Evolutionary conservation across 2,888 invertebrate species (phyloP).

Genomic region (Neoitamus cyanurus): DNA sequence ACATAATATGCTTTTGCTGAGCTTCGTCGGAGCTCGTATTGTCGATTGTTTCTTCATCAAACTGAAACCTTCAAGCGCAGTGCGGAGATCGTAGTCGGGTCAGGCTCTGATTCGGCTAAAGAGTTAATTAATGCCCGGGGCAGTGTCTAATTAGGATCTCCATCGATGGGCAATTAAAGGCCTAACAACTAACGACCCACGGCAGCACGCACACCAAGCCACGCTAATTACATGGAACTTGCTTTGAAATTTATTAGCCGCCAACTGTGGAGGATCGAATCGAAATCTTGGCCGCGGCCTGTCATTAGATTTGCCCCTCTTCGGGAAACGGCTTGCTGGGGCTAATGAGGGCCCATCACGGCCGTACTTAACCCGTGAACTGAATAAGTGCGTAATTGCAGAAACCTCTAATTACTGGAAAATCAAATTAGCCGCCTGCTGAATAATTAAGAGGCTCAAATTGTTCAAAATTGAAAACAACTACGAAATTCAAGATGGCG

Average conservation of each 20-base stretch:
- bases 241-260: not conserved
- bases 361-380: conserved; percentile 29
- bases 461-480: conserved; percentile 27
- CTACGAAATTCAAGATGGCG: conserved; percentile 30
- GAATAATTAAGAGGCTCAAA: conserved; percentile 31
- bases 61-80: not conserved
- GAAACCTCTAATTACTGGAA: conserved; percentile 31
- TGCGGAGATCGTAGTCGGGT: not conserved
- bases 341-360: conserved; percentile 27
- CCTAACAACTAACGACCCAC: not conserved
- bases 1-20: conserved; percentile 20
- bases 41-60: not conserved
- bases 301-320: not conserved
- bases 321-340: not conserved
- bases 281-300: not conserved
- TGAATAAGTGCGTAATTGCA: conserved; percentile 34
- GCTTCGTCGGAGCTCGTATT: not conserved
- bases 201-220: not conserved
- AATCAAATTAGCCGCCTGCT: conserved; percentile 36
- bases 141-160: conserved; percentile 13
- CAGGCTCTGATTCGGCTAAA: not conserved
- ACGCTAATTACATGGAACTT: not conserved
- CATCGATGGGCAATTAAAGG: conserved; percentile 25
- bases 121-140: conserved; percentile 9
- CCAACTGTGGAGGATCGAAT: conserved; percentile 24